Evolutionary conservation across 2,888 invertebrate genomes (phyloP), one percentile per base, ranked within the genome.

Genomic region (Metacarcinus magister): DNA sequence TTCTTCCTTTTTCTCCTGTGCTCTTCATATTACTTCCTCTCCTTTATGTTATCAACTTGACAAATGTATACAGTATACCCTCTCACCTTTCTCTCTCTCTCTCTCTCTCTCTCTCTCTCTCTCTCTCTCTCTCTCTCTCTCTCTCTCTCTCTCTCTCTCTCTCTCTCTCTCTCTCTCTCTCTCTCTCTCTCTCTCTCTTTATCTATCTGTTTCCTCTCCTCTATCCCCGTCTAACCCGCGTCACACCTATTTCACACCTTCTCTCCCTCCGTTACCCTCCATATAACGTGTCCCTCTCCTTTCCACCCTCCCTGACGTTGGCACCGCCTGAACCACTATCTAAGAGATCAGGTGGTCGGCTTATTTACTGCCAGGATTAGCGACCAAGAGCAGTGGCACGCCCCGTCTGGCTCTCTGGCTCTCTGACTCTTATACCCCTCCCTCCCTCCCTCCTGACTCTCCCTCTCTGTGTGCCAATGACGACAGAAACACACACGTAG

Each of bases 341-440:
- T 60, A 19, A 39, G 90, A 90, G 94, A 94, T 94, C 94, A 94
- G 89, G 90, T 94, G 94, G 90, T 46, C 43, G 60, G 60, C 48
- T 90, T 94, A 94, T 94, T 94, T 94, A 94, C 90, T 60, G 60
- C 90, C 60, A 87, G 94, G 94, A 89, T 94, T 60, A 94, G 94
- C 60, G 23, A 23, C 90, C 94, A n/a, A 32, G 60, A 87, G 60
- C 89, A 90, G 43, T 54, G 89, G 46, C 90, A 89, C 89, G 54
- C 54, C 94, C 94, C 54, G 87, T 44, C 90, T 94, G 94, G 94
- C 94, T 23, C 82, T 82, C 82, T 44, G 48, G 44, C 48, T 82
- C n/a, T 67, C 67, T 23, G 19, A 23, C n/a, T 23, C 23, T 67
- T 5, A 5, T 5, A 5, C n/a, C 23, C 16, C 23, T 23, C 10